phyloP scores from a whole-genome alignment of 2,888 invertebrate species.

The Spilarctia lutea region DNA sequence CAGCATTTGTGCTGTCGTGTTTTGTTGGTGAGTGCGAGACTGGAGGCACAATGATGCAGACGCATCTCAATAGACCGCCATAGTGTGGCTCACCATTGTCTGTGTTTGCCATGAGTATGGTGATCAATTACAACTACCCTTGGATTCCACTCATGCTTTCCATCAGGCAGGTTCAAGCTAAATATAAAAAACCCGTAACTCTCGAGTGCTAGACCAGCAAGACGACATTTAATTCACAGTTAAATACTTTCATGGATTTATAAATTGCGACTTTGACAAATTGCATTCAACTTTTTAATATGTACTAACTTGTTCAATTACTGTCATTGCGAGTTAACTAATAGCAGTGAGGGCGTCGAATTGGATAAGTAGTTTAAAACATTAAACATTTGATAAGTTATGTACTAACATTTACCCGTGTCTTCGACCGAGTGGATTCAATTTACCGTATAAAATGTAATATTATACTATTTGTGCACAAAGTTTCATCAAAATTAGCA shows the following conservation, averaged over 20 bases:
- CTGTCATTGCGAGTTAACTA: conserved; percentile 36
- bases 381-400: neutral
- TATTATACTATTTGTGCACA: too few relatives aligned
- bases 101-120: too few relatives aligned
- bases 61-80: too few relatives aligned
- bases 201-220: neutral
- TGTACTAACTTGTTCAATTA: conserved; percentile 44
- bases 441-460: neutral
- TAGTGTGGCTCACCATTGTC: too few relatives aligned
- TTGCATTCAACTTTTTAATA: conserved; percentile 33
- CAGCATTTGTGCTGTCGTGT: too few relatives aligned
- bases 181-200: neutral
- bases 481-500: too few relatives aligned
- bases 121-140: too few relatives aligned
- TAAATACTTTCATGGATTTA: conserved; percentile 36
- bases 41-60: too few relatives aligned
- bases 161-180: too few relatives aligned
- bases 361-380: neutral
- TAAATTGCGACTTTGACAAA: conserved; percentile 15
- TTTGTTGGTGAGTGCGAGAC: too few relatives aligned
- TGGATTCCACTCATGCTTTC: too few relatives aligned
- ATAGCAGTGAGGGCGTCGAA: conserved; percentile 5
- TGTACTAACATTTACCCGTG: neutral
- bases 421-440: neutral
- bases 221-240: conserved; percentile 24